Base-by-base conservation (phyloP, 2,113 vertebrate genomes). In the Microtus montanus region DNA sequence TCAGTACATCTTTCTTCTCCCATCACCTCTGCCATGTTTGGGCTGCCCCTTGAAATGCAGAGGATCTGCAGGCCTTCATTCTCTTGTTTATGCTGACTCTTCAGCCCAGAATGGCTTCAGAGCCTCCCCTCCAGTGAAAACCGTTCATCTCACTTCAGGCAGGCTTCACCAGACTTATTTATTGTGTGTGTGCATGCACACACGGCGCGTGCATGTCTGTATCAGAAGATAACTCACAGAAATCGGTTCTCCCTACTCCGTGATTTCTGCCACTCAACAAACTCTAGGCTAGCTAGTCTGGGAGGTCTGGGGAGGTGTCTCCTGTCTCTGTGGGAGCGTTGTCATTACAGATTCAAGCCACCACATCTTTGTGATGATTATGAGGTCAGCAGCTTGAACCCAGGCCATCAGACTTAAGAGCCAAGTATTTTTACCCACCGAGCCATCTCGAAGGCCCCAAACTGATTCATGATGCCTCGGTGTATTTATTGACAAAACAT, bases 1-100 rank as follows among this genome's bases (percentile, higher is more conserved):
- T 17, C 17, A 49, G 28, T 26, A 47, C 13, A 61, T 28, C 82
- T 87, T 87, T 52, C 92, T 87, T 8, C 63, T 28, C 17, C 54
- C 15, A 14, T 30, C 17, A 11, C 52, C 35, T 2, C 7, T 3
- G 33, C 49, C 54, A 0, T 10, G 14, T 41, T 70, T 11, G n/a
- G 35, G 26, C 68, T 30, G 9, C 17, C 14, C 35, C 64, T 95
- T 54, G 47, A 78, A 71, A 58, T 24, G 12, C 3, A 0, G 0
- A 10, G 74, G 20, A 5, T 20, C 12, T 14, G 2, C 17, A 0
- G 17, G 20, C 13, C 54, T 74, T 30, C 38, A 4, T 20, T 19
- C 49, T n/a, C 77, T 61, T 71, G 38, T 52, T 79, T 73, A 0
- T 33, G 12, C 52, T 24, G 13, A 38, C 41, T n/a, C 49, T 66